Conservation (phyloP, 2,113 vertebrate species). For the Microcebus tavaratra region DNA sequence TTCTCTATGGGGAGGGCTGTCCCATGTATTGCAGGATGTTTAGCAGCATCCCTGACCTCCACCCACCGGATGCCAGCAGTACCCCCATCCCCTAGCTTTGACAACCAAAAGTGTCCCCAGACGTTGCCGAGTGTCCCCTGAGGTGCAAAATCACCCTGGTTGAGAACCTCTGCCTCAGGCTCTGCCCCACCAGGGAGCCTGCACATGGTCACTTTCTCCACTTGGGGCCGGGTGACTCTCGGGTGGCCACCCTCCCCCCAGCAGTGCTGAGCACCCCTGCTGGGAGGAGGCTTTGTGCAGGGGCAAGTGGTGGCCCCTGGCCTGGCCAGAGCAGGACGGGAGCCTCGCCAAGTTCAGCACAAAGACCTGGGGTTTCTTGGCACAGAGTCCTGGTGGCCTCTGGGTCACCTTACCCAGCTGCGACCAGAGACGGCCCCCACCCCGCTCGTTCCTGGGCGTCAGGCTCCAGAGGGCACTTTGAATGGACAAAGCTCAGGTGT, state of each 20-base stretch:
- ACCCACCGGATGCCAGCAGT: background rate
- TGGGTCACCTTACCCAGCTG: background rate
- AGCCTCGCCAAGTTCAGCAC: background rate
- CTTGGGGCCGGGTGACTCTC: background rate
- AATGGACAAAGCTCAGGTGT: background rate
- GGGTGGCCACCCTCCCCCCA: background rate
- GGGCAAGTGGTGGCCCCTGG: background rate
- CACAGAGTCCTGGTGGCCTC: background rate
- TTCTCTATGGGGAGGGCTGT: too few relatives aligned
- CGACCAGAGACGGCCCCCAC: background rate
- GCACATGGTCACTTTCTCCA: accelerated
- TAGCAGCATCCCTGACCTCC: background rate
- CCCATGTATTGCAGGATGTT: accelerated
- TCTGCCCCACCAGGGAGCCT: background rate
- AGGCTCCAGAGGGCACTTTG: background rate
- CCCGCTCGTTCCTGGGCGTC: background rate
- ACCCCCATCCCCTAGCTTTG: accelerated
- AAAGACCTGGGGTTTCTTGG: background rate
- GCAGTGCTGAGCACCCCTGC: accelerated
- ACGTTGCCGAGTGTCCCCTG: background rate
- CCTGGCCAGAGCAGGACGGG: background rate
- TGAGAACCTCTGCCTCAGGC: background rate
- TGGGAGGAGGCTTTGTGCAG: background rate
- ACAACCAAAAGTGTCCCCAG: background rate
- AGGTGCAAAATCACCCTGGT: background rate